Percentiles rank a stretch among this genome's conserved stretches.
phyloP scores from a whole-genome alignment of 2,888 invertebrate genomes.

The Pegoplata infirma region DNA sequence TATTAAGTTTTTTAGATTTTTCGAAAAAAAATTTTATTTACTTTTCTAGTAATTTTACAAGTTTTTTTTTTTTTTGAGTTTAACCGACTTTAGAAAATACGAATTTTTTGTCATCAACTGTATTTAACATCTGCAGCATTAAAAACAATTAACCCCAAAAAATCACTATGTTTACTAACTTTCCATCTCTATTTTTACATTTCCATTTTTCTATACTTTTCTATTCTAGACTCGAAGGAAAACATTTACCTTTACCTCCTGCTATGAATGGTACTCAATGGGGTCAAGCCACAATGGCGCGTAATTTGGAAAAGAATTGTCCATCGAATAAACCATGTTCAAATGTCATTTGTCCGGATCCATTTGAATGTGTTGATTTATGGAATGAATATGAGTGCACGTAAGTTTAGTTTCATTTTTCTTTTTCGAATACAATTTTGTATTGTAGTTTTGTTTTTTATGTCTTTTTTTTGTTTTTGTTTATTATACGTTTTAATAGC shows the following conservation, averaged over 20 bases:
- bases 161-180: background rate
- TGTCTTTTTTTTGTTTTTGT: conserved; percentile 1
- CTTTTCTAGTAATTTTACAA: too few species aligned
- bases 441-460: background rate
- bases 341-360: conserved; percentile 94
- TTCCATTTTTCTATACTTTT: too few species aligned
- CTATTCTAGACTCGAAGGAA: conserved; percentile 88
- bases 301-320: conserved; percentile 94
- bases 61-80: background rate
- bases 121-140: background rate
- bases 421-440: conserved; percentile 5
- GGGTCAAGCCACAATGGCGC: conserved; percentile 96
- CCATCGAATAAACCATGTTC: conserved; percentile 97
- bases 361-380: conserved; percentile 95
- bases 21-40: too few species aligned
- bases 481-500: conserved; percentile 25
- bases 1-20: too few species aligned
- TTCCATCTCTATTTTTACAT: too few species aligned
- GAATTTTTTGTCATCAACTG: background rate
- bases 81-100: too few species aligned
- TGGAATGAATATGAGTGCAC: conserved; percentile 99
- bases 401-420: conserved; percentile 83
- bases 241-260: conserved; percentile 95
- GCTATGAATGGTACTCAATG: conserved; percentile 97
- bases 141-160: conserved; percentile 26